These are phyloP conservation scores for Pionites leucogaster DNA, from an alignment of 2,113 vertebrate genomes.

Conservation along the genomic window DNA sequence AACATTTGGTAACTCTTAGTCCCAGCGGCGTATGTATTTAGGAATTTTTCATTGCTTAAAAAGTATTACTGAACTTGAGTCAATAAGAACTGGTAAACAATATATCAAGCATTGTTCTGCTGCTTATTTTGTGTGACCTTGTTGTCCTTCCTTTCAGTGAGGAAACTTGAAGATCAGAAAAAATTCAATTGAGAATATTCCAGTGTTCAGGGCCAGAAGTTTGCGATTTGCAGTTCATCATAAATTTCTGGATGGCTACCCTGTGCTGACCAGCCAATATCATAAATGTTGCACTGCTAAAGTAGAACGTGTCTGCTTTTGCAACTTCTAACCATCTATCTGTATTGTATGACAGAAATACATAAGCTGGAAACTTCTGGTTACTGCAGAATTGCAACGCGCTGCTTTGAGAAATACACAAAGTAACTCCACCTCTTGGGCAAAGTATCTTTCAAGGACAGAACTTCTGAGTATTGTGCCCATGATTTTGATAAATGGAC, in stretches of 20 bases:
- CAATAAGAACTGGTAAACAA: background rate
- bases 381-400: background rate
- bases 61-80: background rate
- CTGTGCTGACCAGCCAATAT: background rate
- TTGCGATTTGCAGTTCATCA: background rate
- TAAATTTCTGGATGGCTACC: background rate
- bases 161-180: background rate
- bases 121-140: background rate
- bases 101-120: background rate
- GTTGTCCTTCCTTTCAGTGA: background rate
- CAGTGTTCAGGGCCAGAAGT: background rate
- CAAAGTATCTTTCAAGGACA: background rate
- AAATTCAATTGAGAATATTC: background rate
- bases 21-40: background rate
- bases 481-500: background rate
- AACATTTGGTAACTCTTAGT: background rate
- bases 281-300: background rate
- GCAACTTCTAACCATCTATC: background rate
- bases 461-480: background rate
- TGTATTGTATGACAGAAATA: background rate
- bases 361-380: background rate
- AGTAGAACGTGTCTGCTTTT: background rate
- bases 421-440: background rate
- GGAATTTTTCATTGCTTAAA: background rate
- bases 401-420: background rate